These are phyloP conservation scores for Fregata magnificens DNA, from an alignment of 2,113 vertebrate genomes.

Conservation along the genomic window DNA sequence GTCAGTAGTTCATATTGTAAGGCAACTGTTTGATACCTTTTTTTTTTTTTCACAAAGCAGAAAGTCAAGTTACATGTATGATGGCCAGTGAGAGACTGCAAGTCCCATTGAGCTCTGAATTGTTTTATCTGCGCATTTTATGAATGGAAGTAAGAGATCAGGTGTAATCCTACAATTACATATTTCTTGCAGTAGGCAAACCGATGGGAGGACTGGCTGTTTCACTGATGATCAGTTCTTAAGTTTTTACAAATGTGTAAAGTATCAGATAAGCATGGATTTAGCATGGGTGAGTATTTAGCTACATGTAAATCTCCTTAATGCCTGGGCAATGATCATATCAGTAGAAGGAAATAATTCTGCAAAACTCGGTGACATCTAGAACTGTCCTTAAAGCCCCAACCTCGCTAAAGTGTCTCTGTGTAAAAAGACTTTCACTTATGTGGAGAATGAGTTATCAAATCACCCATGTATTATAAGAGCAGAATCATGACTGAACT, in stretches of 20 bases:
- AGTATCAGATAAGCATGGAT: background rate
- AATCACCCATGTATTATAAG: background rate
- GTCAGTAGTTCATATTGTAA: background rate
- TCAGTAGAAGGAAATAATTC: background rate
- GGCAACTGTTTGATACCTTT: background rate
- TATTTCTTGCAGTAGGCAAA: background rate
- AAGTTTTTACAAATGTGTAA: background rate
- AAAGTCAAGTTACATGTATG: background rate
- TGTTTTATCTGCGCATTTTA: background rate
- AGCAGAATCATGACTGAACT: background rate
- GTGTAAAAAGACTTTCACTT: background rate
- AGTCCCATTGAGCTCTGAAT: background rate
- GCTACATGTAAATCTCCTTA: background rate
- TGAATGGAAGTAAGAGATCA: background rate
- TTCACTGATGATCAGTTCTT: background rate
- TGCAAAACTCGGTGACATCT: background rate
- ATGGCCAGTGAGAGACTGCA: background rate
- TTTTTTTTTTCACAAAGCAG: background rate
- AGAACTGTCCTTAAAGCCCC: background rate
- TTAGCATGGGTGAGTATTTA: background rate
- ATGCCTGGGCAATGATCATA: background rate
- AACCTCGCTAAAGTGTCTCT: background rate
- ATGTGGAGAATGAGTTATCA: background rate
- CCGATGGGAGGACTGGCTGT: rapidly evolving
- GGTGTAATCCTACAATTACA: background rate